These are phyloP conservation scores for Drosophila demipolita DNA, from an alignment of 2,888 invertebrate genomes.

Conservation along the genomic window DNA sequence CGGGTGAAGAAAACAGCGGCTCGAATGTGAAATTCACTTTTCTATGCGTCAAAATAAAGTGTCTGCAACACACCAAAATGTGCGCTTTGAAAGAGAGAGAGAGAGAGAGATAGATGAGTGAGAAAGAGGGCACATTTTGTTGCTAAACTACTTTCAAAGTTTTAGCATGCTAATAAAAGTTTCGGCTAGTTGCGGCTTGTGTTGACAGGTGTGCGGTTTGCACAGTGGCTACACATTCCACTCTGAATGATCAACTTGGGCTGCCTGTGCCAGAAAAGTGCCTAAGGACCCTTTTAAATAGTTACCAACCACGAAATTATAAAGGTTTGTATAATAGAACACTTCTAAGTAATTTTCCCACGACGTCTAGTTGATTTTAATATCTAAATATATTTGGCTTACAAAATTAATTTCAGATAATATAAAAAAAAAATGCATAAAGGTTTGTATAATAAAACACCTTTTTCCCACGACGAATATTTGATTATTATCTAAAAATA, in stretches of 20 bases:
- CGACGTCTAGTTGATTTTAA: background rate
- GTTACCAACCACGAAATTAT: background rate
- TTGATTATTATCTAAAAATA: background rate
- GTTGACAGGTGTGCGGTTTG: conserved; percentile 32
- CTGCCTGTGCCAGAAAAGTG: conserved; percentile 6
- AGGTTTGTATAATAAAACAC: background rate
- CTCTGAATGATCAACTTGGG: conserved; percentile 41
- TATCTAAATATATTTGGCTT: too few relatives aligned
- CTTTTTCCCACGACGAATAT: background rate
- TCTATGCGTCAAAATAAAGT: conserved; percentile 51
- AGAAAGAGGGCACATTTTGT: background rate
- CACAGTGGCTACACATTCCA: conserved; percentile 18
- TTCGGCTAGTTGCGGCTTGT: conserved; percentile 27
- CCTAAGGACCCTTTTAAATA: background rate
- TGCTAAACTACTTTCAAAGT: conserved; percentile 39
- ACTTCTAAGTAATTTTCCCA: background rate
- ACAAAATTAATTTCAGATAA: too few relatives aligned
- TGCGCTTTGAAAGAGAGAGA: background rate
- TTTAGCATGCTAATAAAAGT: conserved; percentile 36
- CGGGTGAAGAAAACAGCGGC: conserved; percentile 28
- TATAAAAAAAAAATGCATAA: too few relatives aligned
- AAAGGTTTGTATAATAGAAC: background rate
- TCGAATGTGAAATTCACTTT: conserved; percentile 40
- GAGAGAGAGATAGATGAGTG: background rate
- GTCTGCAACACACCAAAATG: conserved; percentile 7